phyloP scores from a whole-genome alignment of 2,888 invertebrate genomes.

The Archaeoteleia sp. region DNA sequence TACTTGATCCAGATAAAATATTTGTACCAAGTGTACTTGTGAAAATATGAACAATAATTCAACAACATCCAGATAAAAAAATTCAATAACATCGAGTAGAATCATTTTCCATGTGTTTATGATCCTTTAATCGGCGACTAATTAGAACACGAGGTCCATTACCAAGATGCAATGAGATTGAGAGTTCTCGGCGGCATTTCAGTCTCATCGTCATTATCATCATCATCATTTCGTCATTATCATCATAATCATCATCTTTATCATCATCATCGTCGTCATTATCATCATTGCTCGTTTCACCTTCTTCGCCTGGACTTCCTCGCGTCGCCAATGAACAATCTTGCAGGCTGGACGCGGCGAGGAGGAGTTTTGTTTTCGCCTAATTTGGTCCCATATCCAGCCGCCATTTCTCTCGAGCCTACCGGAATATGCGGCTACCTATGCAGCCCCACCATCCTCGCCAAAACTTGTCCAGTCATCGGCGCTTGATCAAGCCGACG shows the following conservation, averaged over 20 bases:
- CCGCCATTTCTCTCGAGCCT: constrained; percentile 59
- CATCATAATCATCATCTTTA: constrained; percentile 28
- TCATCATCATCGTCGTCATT: constrained; percentile 23
- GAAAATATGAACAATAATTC: too few species aligned
- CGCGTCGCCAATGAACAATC: constrained; percentile 36
- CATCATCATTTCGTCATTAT: constrained; percentile 29
- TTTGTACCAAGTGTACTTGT: too few species aligned
- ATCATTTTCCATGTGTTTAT: constrained; percentile 25
- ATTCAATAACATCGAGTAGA: constrained; percentile 17
- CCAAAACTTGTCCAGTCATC: constrained; percentile 69
- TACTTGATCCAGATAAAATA: too few species aligned
- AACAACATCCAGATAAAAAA: background rate
- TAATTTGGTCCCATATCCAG: constrained; percentile 62
- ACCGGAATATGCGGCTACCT: constrained; percentile 55
- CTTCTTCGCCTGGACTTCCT: constrained; percentile 20
- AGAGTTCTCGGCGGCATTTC: constrained; percentile 33
- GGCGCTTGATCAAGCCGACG: constrained; percentile 72
- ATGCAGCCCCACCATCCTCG: constrained; percentile 54
- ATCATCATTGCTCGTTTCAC: constrained; percentile 18
- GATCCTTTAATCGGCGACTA: constrained; percentile 53
- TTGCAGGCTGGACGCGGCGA: constrained; percentile 9
- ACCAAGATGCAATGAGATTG: constrained; percentile 52
- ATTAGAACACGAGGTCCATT: constrained; percentile 59
- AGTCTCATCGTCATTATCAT: constrained; percentile 13
- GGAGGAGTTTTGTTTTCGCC: constrained; percentile 68